These are phyloP conservation scores for Drosophila pectinifera DNA, from an alignment of 1,140 invertebrate species.

Conservation along the genomic window DNA sequence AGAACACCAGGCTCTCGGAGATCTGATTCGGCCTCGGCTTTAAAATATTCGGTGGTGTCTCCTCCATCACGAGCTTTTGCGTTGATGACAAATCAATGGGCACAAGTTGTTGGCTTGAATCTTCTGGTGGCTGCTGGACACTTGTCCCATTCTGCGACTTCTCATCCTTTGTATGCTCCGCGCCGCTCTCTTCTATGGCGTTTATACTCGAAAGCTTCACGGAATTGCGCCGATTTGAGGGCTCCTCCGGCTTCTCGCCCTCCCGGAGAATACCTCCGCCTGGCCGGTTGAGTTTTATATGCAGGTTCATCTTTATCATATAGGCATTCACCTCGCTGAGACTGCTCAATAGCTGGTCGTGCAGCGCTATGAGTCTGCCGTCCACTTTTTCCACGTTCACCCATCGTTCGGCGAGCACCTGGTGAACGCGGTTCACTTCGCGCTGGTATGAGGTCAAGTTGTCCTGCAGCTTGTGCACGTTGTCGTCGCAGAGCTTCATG, in stretches of 20 bases:
- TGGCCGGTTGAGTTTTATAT: slow-evolving; percentile 38
- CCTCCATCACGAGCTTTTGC: background rate
- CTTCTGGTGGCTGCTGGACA: background rate
- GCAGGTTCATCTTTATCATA: slow-evolving; percentile 49
- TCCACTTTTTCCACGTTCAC: slow-evolving; percentile 11
- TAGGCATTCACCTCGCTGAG: slow-evolving; percentile 46
- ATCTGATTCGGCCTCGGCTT: background rate
- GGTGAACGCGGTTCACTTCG: slow-evolving; percentile 17
- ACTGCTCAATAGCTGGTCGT: slow-evolving; percentile 45
- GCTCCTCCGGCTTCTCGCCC: background rate
- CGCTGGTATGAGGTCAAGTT: slow-evolving; percentile 35
- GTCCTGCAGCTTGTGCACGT: slow-evolving; percentile 43
- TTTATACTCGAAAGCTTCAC: background rate
- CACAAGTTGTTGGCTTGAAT: background rate
- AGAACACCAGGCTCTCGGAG: background rate
- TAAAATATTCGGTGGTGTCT: background rate
- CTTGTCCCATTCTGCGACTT: no score
- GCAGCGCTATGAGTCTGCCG: slow-evolving; percentile 18
- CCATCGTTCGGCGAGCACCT: slow-evolving; percentile 32
- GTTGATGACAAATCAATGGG: slow-evolving; percentile 10
- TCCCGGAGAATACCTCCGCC: background rate
- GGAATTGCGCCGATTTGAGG: background rate
- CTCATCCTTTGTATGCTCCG: background rate
- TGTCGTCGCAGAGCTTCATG: slow-evolving; percentile 33
- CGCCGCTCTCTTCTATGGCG: background rate